Evolutionary conservation across 2,113 vertebrate genomes (phyloP).

Genomic region (Oenanthe melanoleuca): DNA sequence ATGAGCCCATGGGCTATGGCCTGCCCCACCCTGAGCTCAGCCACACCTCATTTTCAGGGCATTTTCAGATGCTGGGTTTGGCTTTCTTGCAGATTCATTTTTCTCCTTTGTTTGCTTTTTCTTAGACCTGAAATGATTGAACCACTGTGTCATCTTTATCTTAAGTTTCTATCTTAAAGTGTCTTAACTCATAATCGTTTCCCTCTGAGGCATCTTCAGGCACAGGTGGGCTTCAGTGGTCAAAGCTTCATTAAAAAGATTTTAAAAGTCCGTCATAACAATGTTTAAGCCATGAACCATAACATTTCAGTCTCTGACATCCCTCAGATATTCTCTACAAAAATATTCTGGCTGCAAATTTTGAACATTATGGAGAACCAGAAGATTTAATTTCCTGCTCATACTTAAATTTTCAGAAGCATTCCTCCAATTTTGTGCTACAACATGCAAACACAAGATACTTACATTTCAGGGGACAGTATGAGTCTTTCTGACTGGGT

Average conservation of each 20-base stretch:
- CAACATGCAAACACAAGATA: background rate
- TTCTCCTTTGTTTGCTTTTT: background rate
- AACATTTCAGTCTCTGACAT: background rate
- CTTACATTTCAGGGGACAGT: background rate
- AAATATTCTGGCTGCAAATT: background rate
- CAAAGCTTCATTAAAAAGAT: background rate
- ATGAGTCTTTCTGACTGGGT: background rate
- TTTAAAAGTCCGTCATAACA: background rate
- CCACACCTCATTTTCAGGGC: background rate
- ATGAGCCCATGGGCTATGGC: too few species aligned
- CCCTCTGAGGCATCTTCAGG: background rate
- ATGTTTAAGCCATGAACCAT: background rate
- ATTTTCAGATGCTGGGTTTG: background rate
- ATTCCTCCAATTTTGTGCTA: background rate
- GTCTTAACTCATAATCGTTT: background rate
- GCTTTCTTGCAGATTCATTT: background rate
- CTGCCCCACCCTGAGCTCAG: background rate
- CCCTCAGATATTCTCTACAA: background rate
- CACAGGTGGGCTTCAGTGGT: background rate
- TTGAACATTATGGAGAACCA: background rate
- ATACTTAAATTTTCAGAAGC: background rate
- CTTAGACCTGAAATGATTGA: background rate
- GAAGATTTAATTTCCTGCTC: background rate
- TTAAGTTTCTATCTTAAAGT: background rate
- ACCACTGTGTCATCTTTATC: background rate